A percentile compares a stretch with the other conserved stretches of the same genome.
Evolutionary conservation across 2,888 invertebrate species (phyloP).

Genomic region (Escarpia spicata): DNA sequence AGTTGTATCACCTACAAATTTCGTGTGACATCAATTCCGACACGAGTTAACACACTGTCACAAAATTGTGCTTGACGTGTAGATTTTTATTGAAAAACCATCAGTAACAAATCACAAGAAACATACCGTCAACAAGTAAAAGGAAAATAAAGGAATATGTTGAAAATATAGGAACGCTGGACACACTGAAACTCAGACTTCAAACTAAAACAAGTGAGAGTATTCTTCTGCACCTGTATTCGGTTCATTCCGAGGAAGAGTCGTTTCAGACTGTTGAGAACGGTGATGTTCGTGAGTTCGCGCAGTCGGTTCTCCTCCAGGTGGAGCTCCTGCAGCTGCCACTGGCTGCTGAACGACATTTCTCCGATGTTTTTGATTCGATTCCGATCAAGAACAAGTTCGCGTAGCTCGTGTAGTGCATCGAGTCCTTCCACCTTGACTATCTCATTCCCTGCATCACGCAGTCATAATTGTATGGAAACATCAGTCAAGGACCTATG

Average conservation of each 20-base stretch:
- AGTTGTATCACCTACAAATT: not conserved
- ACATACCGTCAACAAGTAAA: not conserved
- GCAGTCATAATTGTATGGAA: not conserved
- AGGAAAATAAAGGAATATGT: not conserved
- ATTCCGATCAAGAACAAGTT: slow-evolving; percentile 65
- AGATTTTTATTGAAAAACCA: no score
- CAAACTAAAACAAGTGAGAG: not conserved
- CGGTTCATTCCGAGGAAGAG: slow-evolving; percentile 65
- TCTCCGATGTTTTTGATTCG: slow-evolving; percentile 62
- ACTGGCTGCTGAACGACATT: slow-evolving; percentile 60
- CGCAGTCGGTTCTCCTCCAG: slow-evolving; percentile 64
- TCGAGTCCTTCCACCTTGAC: slow-evolving; percentile 63
- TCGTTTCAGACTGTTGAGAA: slow-evolving; percentile 60
- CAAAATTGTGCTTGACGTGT: no score
- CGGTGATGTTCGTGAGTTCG: slow-evolving; percentile 56
- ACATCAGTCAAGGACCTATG: not conserved
- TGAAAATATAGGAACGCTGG: not conserved
- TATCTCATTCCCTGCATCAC: slow-evolving; percentile 62
- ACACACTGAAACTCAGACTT: no score
- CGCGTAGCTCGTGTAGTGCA: slow-evolving; percentile 59
- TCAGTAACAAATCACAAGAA: no score
- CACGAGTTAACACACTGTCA: no score
- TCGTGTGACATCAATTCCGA: no score
- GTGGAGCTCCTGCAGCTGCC: slow-evolving; percentile 64
- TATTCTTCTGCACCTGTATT: slow-evolving; percentile 52